phyloP scores from a whole-genome alignment of 2,888 invertebrate species.

The Microctonus brassicae region DNA sequence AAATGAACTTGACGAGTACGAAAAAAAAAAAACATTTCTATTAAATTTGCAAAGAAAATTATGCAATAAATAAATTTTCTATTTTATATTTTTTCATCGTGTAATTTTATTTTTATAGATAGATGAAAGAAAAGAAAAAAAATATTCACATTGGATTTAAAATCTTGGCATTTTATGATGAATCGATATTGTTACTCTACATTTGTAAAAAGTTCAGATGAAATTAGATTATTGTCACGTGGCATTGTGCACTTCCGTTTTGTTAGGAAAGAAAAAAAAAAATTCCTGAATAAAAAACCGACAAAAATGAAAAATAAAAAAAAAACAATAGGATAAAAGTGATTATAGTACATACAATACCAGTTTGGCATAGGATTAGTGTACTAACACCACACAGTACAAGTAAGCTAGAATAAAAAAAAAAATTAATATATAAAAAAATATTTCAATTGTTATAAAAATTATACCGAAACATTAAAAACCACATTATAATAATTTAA shows the following conservation, averaged over 20 bases:
- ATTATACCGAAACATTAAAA: background rate
- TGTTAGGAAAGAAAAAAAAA: background rate
- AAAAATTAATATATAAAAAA: background rate
- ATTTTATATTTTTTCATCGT: background rate
- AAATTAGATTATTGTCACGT: conserved; percentile 12
- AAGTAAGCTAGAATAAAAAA: background rate
- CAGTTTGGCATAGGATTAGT: background rate
- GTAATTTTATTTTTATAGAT: background rate
- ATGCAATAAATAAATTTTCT: too few relatives aligned
- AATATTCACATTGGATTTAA: background rate
- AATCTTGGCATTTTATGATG: conserved; percentile 2
- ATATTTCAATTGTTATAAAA: background rate
- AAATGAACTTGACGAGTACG: too few relatives aligned
- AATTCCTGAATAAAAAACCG: too few relatives aligned
- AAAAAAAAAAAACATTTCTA: too few relatives aligned
- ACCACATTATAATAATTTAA: too few relatives aligned
- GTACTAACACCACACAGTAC: background rate
- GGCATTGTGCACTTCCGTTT: conserved; percentile 22
- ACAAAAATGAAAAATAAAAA: conserved; percentile 1
- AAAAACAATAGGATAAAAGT: background rate
- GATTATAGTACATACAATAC: background rate
- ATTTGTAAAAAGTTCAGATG: background rate
- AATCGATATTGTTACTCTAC: conserved; percentile 3
- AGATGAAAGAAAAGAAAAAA: too few relatives aligned
- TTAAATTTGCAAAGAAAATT: too few relatives aligned